phyloP scores from a whole-genome alignment of 1,140 invertebrate species.

The Callitettix versicolor region DNA sequence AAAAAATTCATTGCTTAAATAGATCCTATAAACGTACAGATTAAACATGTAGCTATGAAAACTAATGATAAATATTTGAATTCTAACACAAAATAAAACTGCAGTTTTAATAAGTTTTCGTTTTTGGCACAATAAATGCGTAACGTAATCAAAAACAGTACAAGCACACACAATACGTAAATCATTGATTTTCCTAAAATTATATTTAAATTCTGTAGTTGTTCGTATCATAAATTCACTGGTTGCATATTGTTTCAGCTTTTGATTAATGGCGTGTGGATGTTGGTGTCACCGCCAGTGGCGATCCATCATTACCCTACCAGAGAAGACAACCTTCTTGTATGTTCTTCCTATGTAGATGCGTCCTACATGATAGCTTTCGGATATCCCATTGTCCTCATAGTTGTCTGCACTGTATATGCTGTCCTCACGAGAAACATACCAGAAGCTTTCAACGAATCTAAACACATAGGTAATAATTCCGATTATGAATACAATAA shows the following conservation, averaged over 20 bases:
- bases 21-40: no score
- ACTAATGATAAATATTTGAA: no score
- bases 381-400: conserved; percentile 64
- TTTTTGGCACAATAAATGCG: no score
- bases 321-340: conserved; percentile 76
- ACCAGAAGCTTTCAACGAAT: conserved; percentile 64
- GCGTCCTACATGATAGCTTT: conserved; percentile 64
- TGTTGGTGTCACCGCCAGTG: conserved; percentile 71
- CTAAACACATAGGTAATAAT: conserved; percentile 45
- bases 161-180: no score
- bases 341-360: conserved; percentile 77
- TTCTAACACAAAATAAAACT: no score
- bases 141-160: no score
- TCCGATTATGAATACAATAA: no score
- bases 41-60: no score
- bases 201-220: no score
- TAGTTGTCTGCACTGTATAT: conserved; percentile 59
- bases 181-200: no score
- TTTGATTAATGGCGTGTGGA: conserved; percentile 75
- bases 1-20: no score
- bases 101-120: no score
- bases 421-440: conserved; percentile 64
- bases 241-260: conserved; percentile 44
- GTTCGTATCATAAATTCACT: not conserved
- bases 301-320: conserved; percentile 82